Evolutionary conservation across 2,888 invertebrate species (phyloP), one percentile per base, ranked within the genome.

Genomic region (Heliconius cydno): DNA sequence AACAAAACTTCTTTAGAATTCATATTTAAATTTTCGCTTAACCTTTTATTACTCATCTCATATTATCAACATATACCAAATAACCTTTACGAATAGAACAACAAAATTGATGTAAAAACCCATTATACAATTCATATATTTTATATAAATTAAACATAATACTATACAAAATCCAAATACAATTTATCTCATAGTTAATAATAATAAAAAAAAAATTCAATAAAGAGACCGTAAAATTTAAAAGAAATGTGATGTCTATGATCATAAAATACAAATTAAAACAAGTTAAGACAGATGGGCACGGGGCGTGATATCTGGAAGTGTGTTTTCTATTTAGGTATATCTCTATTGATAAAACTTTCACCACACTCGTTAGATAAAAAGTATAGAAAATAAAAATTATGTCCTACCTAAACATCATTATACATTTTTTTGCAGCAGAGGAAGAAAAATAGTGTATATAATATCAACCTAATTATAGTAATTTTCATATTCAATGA

Each of bases 281-380:
- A 52, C 76, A 34, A 76, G 67, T 30, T 66, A 30, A 65, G 41
- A 67, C n/a, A 67, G 67, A 76, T 67, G 67, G 34, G 52, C 68
- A 22, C n/a, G 41, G 46, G 46, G n/a, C 52, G 46, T 68, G 30
- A 68, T 76, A 70, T 77, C 76, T 77, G 57, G 68, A 77, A 25
- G 38, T 68, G 34, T 34, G 70, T 52, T 70, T 70, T 77, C 68
- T 68, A 77, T 70, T 77, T 57, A 28, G 28, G 28, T 28, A 68
- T 57, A 70, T 46, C 57, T 57, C 25, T 70, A 57, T 77, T 60
- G 76, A 68, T 70, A 77, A 70, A 77, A 77, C 68, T 77, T 77
- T 77, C 60, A 77, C 77, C 34, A 28, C 10, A 22, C 22, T 68
- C 34, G 15, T 19, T 60, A 66, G 5, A 70, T 70, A 77, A 77